Conservation (phyloP, 2,888 invertebrate genomes). For the Cataglyphis altisquamis region DNA sequence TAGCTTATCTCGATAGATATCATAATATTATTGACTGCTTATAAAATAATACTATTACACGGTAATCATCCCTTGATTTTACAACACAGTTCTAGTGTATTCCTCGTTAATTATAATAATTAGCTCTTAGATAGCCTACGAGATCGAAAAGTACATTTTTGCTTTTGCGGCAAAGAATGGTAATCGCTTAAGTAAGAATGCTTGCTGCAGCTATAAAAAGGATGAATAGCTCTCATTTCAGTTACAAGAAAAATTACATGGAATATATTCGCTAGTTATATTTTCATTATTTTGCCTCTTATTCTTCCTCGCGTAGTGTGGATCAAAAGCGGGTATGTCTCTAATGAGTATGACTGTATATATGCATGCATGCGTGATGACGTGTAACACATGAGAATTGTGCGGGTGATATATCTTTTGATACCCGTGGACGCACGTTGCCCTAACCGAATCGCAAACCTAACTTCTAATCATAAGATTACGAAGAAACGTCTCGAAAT, state of each 20-base stretch:
- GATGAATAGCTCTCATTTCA: slow-evolving; percentile 60
- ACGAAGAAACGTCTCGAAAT: background rate
- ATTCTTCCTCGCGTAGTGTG: slow-evolving; percentile 45
- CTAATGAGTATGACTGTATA: slow-evolving; percentile 66
- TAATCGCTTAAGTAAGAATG: slow-evolving; percentile 42
- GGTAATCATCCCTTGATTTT: slow-evolving; percentile 69
- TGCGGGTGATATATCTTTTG: slow-evolving; percentile 2
- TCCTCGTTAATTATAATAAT: slow-evolving; percentile 42
- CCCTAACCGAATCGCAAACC: slow-evolving; percentile 3
- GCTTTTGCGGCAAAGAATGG: slow-evolving; percentile 41
- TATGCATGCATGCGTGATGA: slow-evolving; percentile 16
- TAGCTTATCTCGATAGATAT: slow-evolving; percentile 66
- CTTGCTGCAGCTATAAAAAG: slow-evolving; percentile 57
- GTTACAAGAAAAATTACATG: slow-evolving; percentile 65
- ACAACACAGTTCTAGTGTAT: slow-evolving; percentile 66
- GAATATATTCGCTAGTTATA: slow-evolving; percentile 69
- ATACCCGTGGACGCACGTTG: background rate
- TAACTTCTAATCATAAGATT: slow-evolving; percentile 2
- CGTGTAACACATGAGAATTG: slow-evolving; percentile 17
- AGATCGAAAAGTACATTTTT: slow-evolving; percentile 63
- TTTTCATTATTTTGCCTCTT: slow-evolving; percentile 43
- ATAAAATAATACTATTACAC: slow-evolving; percentile 78
- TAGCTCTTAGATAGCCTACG: slow-evolving; percentile 65
- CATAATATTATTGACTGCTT: slow-evolving; percentile 78
- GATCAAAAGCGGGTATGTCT: slow-evolving; percentile 64